phyloP scores from a whole-genome alignment of 2,113 vertebrate genomes.

The Hippocampus zosterae region DNA sequence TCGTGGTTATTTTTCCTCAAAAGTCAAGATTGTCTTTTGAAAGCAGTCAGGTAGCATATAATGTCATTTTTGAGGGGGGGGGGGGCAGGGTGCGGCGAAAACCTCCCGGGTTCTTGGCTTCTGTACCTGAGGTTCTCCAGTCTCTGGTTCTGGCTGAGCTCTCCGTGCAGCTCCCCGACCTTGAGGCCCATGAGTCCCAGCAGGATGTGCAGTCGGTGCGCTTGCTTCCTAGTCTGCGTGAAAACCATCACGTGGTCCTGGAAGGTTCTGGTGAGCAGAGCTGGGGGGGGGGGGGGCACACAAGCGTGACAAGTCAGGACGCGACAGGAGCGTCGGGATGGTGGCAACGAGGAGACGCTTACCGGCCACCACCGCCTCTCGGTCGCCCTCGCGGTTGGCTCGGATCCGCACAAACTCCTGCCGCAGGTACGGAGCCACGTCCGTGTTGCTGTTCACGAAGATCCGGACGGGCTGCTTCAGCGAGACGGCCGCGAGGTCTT shows the following conservation, averaged over 20 bases:
- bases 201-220: constrained; percentile 94
- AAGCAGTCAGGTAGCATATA: too few relatives aligned
- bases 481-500: constrained; percentile 92
- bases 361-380: constrained; percentile 93
- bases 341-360: not conserved
- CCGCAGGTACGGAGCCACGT: constrained; percentile 91
- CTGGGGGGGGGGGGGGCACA: too few relatives aligned
- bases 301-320: not conserved
- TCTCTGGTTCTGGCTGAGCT: constrained; percentile 92
- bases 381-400: constrained; percentile 85
- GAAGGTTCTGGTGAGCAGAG: constrained; percentile 90
- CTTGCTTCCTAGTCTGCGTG: constrained; percentile 98
- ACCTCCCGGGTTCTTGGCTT: not conserved
- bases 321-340: too few relatives aligned
- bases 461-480: constrained; percentile 86
- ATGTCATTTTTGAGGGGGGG: too few relatives aligned
- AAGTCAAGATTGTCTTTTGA: not conserved
- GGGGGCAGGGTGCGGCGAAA: too few relatives aligned
- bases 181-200: constrained; percentile 90
- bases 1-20: too few relatives aligned
- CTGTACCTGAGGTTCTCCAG: constrained; percentile 85
- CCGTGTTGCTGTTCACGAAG: constrained; percentile 98
- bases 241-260: constrained; percentile 95
- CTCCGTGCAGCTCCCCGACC: constrained; percentile 92
- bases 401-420: constrained; percentile 94